A percentile compares a stretch with the other conserved stretches of the same genome.
Evolutionary conservation across 2,888 invertebrate genomes (phyloP).

Genomic region (Acanthococcus lagerstroemiae): DNA sequence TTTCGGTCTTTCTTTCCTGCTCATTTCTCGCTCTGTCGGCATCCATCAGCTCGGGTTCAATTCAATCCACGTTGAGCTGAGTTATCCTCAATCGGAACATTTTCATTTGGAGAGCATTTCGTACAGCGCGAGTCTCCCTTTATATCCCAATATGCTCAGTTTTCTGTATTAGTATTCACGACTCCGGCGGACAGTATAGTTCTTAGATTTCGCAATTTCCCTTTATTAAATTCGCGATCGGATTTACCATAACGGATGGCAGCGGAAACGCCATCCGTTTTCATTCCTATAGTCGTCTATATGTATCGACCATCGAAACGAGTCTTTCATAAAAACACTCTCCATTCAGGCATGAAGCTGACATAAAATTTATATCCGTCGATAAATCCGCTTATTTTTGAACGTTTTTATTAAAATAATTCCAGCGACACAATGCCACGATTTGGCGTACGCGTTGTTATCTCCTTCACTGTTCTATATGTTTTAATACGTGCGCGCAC

Average conservation of each 20-base stretch:
- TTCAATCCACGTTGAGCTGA: too few relatives aligned
- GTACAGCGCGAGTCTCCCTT: constrained; percentile 9
- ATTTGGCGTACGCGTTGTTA: too few relatives aligned
- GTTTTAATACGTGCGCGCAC: too few relatives aligned
- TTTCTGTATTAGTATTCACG: constrained; percentile 12
- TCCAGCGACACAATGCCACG: too few relatives aligned
- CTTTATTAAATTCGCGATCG: constrained; percentile 24
- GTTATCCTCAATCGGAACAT: too few relatives aligned
- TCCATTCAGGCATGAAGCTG: neutral
- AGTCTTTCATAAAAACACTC: constrained; percentile 3
- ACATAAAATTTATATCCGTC: constrained; percentile 20
- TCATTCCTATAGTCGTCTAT: neutral
- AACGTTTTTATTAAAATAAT: constrained; percentile 21
- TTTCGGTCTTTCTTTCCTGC: too few relatives aligned
- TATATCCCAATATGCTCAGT: neutral
- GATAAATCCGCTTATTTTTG: constrained; percentile 20
- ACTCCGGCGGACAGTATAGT: constrained; percentile 4
- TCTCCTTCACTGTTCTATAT: too few relatives aligned
- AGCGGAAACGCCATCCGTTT: neutral
- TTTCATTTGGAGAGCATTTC: too few relatives aligned
- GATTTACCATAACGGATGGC: constrained; percentile 2
- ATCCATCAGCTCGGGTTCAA: too few relatives aligned
- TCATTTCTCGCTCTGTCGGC: too few relatives aligned
- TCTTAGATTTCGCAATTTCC: constrained; percentile 17
- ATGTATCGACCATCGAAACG: neutral